phyloP scores from a whole-genome alignment of 2,888 invertebrate genomes.

The Lochmaea crataegi region DNA sequence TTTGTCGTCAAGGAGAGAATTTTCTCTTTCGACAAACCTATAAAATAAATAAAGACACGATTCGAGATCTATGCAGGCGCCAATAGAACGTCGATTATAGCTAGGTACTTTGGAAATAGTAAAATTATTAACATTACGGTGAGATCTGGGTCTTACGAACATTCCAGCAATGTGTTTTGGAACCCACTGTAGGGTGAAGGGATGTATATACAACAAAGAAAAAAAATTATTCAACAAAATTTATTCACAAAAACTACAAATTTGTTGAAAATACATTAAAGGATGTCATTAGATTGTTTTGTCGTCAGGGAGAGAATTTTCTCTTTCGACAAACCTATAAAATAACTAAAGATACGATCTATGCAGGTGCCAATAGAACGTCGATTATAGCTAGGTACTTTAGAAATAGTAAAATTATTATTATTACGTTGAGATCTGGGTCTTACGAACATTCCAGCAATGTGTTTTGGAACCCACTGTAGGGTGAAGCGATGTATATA shows the following conservation, averaged over 20 bases:
- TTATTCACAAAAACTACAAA: too few relatives aligned
- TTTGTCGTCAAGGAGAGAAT: too few relatives aligned
- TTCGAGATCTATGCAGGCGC: conserved; percentile 2
- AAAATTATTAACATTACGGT: conserved; percentile 8
- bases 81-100: not conserved
- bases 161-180: not conserved
- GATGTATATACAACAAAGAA: too few relatives aligned
- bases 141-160: conserved; percentile 18
- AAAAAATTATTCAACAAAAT: too few relatives aligned
- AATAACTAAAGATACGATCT: not conserved
- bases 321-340: too few relatives aligned
- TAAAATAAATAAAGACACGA: not conserved
- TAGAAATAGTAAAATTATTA: not conserved
- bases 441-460: conserved; percentile 15
- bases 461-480: too few relatives aligned
- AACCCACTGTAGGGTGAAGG: too few relatives aligned
- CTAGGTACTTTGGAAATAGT: not conserved
- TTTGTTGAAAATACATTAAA: too few relatives aligned
- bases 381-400: not conserved
- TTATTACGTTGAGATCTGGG: conserved; percentile 17
- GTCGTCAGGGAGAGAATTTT: too few relatives aligned
- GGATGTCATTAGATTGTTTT: too few relatives aligned
- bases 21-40: too few relatives aligned
- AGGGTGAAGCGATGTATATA: too few relatives aligned
- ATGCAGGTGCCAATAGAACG: not conserved